Base-by-base conservation (phyloP, 1,140 invertebrate genomes). In the Pectinophora gossypiella region DNA sequence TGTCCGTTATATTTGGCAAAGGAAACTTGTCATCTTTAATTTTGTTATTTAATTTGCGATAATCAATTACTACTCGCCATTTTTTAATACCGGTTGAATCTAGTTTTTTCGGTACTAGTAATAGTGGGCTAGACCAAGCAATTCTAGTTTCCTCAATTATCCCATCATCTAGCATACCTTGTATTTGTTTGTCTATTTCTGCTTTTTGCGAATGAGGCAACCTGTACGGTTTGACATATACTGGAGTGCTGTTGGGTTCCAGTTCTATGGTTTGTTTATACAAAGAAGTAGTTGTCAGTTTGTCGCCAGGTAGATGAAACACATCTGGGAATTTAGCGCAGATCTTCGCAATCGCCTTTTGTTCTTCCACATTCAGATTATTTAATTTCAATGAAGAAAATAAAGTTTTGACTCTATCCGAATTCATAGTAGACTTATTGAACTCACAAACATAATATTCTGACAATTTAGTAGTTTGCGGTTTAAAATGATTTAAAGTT, bases 11-110 rank as follows among this genome's bases (percentile, higher is more conserved):
- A 19, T 44, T 44, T 10, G 42, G 42, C 13, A 44, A 21, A 2
- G 42, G 42, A 21, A 44, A 44, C 42, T 44, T 44, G 13, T 44
- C 42, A 21, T 44, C 19, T 13, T 44, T 4, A 20, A 44, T 44
- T 21, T 44, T 18, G 9, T 44, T 19, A 19, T 44, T 44, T 5
- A 44, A 19, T 44, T 44, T 44, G 3, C 42, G 42, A 19, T 44
- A 44, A 13, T 44, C 42, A 2, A 44, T 19, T 12, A 44, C 42
- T 19, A 47, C 45, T 13, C 21, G 21, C 21, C 21, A 27, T 47
- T 23, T 32, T 18, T 23, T 23, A 3, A 13, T 9, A 13, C 15
- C 21, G 12, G 15, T 16, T 27, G 21, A 10, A 16, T 47, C 45
- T 18, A 19, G 21, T 16, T 23, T 47, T 47, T 47, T 47, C 3